Percentiles rank a stretch among this genome's conserved stretches.
Conservation (phyloP, 2,888 invertebrate species). For the Meganola albula region DNA sequence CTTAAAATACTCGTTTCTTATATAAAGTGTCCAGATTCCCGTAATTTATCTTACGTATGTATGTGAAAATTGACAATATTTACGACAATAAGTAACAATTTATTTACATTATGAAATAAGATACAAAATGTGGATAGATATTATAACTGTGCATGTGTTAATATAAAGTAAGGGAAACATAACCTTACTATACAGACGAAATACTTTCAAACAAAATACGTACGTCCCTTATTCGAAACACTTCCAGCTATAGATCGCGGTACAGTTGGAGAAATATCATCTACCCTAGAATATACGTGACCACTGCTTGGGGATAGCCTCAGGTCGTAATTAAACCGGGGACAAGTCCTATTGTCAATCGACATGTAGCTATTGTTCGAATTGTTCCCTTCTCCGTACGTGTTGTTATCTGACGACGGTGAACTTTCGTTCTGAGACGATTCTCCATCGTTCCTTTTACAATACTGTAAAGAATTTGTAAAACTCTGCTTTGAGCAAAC, state of each 20-base stretch:
- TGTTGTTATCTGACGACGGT: conserved; percentile 75
- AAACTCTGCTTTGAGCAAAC: conserved; percentile 76
- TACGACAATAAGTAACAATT: conserved; percentile 34
- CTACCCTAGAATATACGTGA: conserved; percentile 75
- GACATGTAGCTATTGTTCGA: conserved; percentile 84
- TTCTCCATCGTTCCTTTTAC: conserved; percentile 67
- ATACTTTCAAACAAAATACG: conserved; percentile 64
- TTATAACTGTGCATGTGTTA: conserved; percentile 34
- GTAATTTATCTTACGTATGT: conserved; percentile 63
- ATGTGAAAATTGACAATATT: conserved; percentile 66
- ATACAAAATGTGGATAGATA: conserved; percentile 29
- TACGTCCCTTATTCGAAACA: conserved; percentile 61
- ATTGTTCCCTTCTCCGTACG: conserved; percentile 81
- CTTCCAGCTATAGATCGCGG: conserved; percentile 57
- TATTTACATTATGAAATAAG: conserved; percentile 45
- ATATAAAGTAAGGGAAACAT: conserved; percentile 30
- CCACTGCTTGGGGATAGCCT: conserved; percentile 71
- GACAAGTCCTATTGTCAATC: conserved; percentile 77
- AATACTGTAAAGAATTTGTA: conserved; percentile 69
- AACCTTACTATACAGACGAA: conserved; percentile 25
- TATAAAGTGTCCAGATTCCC: conserved; percentile 32
- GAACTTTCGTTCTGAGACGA: conserved; percentile 78
- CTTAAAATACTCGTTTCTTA: conserved; percentile 41
- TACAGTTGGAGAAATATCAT: conserved; percentile 66
- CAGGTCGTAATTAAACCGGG: conserved; percentile 76